A percentile compares a stretch with the other conserved stretches of the same genome.
Evolutionary conservation across 2,888 invertebrate genomes (phyloP).

Genomic region (Flexamia atlantica): DNA sequence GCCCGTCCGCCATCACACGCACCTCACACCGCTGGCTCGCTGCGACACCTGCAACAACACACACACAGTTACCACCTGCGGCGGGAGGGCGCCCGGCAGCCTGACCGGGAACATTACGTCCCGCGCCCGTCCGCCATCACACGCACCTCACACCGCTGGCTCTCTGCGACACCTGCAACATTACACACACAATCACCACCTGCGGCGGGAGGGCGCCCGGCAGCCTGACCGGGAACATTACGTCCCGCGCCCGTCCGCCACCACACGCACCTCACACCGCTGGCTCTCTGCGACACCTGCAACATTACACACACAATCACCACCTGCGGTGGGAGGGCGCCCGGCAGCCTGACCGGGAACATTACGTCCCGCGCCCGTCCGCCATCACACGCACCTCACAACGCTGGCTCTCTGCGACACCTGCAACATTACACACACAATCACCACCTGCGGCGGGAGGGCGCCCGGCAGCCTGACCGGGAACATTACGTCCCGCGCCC

Average conservation of each 20-base stretch:
- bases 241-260: constrained; percentile 37
- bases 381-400: too few species aligned
- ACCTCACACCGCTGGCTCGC: constrained; percentile 3
- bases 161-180: constrained; percentile 38
- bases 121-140: constrained; percentile 13
- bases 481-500: constrained; percentile 64
- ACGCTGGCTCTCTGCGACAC: too few species aligned
- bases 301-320: neutral
- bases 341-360: constrained; percentile 68
- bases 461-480: constrained; percentile 68
- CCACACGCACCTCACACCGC: constrained; percentile 6
- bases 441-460: constrained; percentile 62
- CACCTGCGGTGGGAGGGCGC: constrained; percentile 64
- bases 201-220: constrained; percentile 66
- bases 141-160: constrained; percentile 8
- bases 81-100: constrained; percentile 67
- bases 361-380: constrained; percentile 58
- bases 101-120: constrained; percentile 67
- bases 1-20: constrained; percentile 16
- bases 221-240: constrained; percentile 68
- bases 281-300: constrained; percentile 17
- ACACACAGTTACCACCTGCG: constrained; percentile 19
- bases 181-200: neutral
- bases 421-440: too few species aligned
- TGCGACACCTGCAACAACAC: constrained; percentile 38